Base-by-base conservation (phyloP, 2,113 vertebrate genomes). In the Petrocephalus zakoni region DNA sequence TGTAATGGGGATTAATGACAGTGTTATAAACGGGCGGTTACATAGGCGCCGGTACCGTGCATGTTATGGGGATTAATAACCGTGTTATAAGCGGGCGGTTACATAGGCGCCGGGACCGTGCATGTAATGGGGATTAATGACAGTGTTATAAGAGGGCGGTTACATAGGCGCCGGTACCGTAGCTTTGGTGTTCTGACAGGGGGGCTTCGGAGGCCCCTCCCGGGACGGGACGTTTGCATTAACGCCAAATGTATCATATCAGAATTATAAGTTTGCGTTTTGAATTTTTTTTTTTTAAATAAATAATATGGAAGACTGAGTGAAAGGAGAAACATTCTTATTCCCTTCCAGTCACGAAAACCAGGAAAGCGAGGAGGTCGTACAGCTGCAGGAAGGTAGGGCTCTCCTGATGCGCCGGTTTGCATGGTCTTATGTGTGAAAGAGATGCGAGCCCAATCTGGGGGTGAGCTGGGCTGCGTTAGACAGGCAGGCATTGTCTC, bases 311-410 rank as follows among this genome's bases (percentile, higher is more conserved):
- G 15, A 37, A 78, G 42, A 37, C 13, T 7, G 34, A 78, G 34
- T 78, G 25, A 78, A 78, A 78, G 72, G 37, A 75, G 15, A 37
- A 5, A 5, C 17, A 37, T 83, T 83, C 21, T n/a, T 83, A 49
- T 49, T 83, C 22, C 22, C 19, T 83, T 83, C 51, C 93, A 97
- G 97, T 90, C 96, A 97, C 95, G 95, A 96, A 87, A 97, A 97
- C 92, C 95, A 95, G 94, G 96, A 97, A 90, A 83, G 34, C 46
- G 96, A 96, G 86, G 97, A 97, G 88, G 95, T 93, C 90, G 94
- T 95, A 64, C 96, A 96, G 90, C 92, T 95, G 92, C 94, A 96
- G 89, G 96, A 97, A 94, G 96, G 97, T 97, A 92, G 91, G 92
- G 11, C 64, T 49, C 81, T 22, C 13, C 19, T 9, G 2, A 22